Conservation (phyloP, 2,797 vertebrate species). For the Poecilia gillii region DNA sequence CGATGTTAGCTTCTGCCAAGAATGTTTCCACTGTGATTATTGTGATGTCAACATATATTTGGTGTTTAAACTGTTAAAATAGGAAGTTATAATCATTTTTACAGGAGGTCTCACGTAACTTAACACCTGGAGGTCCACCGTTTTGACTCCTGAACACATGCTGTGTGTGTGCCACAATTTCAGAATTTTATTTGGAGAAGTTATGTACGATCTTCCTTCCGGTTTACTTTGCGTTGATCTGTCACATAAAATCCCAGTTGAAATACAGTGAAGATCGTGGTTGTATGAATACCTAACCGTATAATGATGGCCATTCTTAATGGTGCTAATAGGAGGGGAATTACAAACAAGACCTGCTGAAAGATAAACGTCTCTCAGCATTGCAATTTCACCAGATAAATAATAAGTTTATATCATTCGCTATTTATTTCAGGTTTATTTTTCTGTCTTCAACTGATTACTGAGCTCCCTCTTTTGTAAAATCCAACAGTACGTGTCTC, state of each 20-base stretch:
- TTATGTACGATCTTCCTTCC: background rate
- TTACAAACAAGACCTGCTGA: background rate
- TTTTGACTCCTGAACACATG: background rate
- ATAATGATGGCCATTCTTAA: background rate
- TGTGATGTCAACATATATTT: background rate
- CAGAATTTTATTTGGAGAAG: background rate
- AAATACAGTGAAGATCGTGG: background rate
- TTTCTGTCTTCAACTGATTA: background rate
- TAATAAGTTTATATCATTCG: background rate
- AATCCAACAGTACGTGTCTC: background rate
- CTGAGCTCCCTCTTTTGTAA: background rate
- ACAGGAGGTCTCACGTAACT: background rate
- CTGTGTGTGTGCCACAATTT: background rate
- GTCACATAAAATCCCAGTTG: background rate
- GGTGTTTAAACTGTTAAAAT: too few relatives aligned
- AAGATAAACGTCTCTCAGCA: background rate
- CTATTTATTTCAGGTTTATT: background rate
- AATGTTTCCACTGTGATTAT: background rate
- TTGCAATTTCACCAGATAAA: background rate
- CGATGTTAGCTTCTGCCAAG: too few relatives aligned
- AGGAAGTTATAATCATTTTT: background rate
- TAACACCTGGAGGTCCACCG: background rate
- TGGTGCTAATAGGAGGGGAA: background rate
- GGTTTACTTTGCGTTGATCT: background rate
- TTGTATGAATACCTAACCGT: background rate